Evolutionary conservation across 2,113 vertebrate species (phyloP), one percentile per base, ranked within the genome.

Genomic region (Hepsetus odoe): DNA sequence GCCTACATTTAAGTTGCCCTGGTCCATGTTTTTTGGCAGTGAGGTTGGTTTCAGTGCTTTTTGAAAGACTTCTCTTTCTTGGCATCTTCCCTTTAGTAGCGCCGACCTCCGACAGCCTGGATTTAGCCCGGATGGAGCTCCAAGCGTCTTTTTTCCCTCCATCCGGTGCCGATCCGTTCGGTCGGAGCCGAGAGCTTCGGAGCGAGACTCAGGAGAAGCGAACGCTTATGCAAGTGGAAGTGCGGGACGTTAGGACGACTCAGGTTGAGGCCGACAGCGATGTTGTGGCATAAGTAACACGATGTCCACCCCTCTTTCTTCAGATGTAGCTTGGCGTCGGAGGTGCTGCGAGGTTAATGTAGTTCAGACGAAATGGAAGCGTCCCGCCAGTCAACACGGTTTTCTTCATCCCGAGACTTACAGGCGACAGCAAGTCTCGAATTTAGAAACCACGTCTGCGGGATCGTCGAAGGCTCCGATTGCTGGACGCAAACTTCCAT

Each of bases 221-320:
- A 62, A 82, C 80, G 83, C 83, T 80, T 79, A 85, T 75, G 79
- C 69, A 77, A 84, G 79, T 72, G 82, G 83, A 32, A 55, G 22
- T 53, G 67, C 46, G 13, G 80, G 79, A 83, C 73, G 28, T 59
- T 74, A 62, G 51, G 66, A 56, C 42, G 69, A 62, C 77, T 80
- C 82, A 80, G 78, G 78, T 66, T 80, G 83, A 82, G 83, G 58
- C 69, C 83, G 75, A 71, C 78, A 62, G 84, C 70, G 69, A 74
- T 46, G 58, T 30, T 79, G 76, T 89, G 84, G 89, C 86, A 86
- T 85, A 82, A 85, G 76, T 38, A 84, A 82, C 16, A 32, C 9
- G 22, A 26, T 14, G 18, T 20, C 32, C 26, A 20, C 40, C 32
- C 20, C 40, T 42, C 20, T 55, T 44, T 3, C 18, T 53, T 4